These are phyloP conservation scores for Conops quadrifasciatus DNA, from an alignment of 2,888 invertebrate species.

Conservation along the genomic window DNA sequence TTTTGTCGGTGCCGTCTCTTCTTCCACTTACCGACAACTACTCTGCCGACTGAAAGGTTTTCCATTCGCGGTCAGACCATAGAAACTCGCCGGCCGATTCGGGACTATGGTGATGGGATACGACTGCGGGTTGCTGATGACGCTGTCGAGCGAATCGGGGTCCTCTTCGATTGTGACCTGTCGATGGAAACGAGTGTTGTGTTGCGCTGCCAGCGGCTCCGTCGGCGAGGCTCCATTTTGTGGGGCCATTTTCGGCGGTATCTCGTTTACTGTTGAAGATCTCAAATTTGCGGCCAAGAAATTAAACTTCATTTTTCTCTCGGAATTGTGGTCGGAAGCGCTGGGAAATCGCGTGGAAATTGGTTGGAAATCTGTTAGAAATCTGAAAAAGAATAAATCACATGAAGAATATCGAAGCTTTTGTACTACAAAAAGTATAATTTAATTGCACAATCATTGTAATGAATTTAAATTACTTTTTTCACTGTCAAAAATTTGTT, in stretches of 20 bases:
- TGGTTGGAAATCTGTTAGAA: not conserved
- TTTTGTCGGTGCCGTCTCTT: not conserved
- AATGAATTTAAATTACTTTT: too few relatives aligned
- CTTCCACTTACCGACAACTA: constrained; percentile 59
- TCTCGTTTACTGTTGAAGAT: constrained; percentile 14
- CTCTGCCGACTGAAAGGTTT: constrained; percentile 59
- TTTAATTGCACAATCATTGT: too few relatives aligned
- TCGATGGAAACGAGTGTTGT: constrained; percentile 41
- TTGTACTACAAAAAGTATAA: too few relatives aligned
- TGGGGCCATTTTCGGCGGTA: not conserved
- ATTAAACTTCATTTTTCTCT: constrained; percentile 40
- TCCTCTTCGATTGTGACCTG: constrained; percentile 61
- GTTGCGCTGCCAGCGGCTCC: constrained; percentile 44
- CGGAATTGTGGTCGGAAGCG: too few relatives aligned
- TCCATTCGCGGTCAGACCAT: constrained; percentile 56
- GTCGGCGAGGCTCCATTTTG: constrained; percentile 29
- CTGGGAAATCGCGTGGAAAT: too few relatives aligned
- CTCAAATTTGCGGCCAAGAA: constrained; percentile 38
- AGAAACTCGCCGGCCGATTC: constrained; percentile 60
- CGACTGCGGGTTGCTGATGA: constrained; percentile 63
- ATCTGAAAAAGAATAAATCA: not conserved
- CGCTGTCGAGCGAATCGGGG: constrained; percentile 64
- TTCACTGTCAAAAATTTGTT: too few relatives aligned
- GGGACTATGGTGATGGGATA: constrained; percentile 65
- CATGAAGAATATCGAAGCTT: not conserved